Conservation (phyloP, 30 jellyfish, hydroid and myxozoan genomes). For the Sanderia malayensis region DNA sequence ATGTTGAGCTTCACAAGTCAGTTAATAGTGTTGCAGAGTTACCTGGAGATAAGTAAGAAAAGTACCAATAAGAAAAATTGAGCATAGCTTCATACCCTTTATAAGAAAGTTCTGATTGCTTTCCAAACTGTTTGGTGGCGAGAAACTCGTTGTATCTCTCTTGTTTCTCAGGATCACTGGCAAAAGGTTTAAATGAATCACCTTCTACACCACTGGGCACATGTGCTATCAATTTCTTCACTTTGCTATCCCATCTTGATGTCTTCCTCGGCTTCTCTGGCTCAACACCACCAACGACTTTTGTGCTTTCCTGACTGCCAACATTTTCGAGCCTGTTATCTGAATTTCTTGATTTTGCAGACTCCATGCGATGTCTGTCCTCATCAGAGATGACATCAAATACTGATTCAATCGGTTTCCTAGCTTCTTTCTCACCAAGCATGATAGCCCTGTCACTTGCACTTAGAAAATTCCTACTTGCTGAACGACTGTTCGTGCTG, state of each 20-base stretch:
- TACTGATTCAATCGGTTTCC: slow-evolving; percentile 29
- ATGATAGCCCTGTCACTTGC: slow-evolving; percentile 66
- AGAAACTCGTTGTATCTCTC: slow-evolving; percentile 72
- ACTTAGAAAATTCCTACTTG: slow-evolving; percentile 28
- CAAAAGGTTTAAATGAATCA: slow-evolving; percentile 75
- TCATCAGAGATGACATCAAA: slow-evolving; percentile 38
- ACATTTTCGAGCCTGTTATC: not conserved
- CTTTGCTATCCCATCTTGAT: slow-evolving; percentile 54
- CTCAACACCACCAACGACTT: not conserved
- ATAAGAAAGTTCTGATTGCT: slow-evolving; percentile 21
- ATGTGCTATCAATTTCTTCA: not conserved
- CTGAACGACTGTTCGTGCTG: not conserved
- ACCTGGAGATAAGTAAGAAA: no score
- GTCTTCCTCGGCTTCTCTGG: slow-evolving; percentile 26
- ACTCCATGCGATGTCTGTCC: slow-evolving; percentile 18
- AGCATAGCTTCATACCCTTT: slow-evolving; percentile 54
- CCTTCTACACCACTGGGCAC: slow-evolving; percentile 13
- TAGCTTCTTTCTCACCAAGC: slow-evolving; percentile 61
- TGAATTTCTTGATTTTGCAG: not conserved
- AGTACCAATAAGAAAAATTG: not conserved
- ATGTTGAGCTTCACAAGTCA: no score
- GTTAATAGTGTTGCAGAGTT: no score
- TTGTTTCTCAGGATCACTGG: slow-evolving; percentile 78
- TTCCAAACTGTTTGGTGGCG: slow-evolving; percentile 46
- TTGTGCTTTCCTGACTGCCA: not conserved